Percentiles rank a stretch among this genome's conserved stretches.
Evolutionary conservation across 2,888 invertebrate genomes (phyloP).

Genomic region (Caenorhabditis sp.): DNA sequence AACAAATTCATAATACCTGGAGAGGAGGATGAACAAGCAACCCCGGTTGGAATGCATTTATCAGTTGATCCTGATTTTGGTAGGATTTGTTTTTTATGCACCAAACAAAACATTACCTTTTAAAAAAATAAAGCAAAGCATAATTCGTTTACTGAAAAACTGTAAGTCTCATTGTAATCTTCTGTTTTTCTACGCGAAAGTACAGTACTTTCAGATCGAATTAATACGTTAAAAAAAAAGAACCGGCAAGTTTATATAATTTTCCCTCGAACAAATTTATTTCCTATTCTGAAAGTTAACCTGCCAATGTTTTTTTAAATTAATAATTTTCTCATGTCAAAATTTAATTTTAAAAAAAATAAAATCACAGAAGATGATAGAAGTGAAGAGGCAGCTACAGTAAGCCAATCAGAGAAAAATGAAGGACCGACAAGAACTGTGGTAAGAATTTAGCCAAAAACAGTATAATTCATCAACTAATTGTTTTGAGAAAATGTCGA

Average conservation of each 20-base stretch:
- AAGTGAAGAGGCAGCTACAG: neutral
- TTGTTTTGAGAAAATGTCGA: conserved; percentile 54
- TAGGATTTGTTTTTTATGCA: neutral
- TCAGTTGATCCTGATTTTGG: conserved; percentile 32
- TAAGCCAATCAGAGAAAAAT: neutral
- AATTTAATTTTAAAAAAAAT: too few relatives aligned
- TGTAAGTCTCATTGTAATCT: too few relatives aligned
- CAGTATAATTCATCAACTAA: neutral
- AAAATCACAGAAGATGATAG: neutral
- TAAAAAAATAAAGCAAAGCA: too few relatives aligned
- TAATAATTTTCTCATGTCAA: too few relatives aligned
- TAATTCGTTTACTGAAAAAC: too few relatives aligned
- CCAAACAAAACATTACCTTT: neutral
- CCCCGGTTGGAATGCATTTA: neutral
- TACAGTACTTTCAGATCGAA: too few relatives aligned
- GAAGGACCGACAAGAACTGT: neutral
- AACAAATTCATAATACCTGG: conserved; percentile 12
- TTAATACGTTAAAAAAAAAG: too few relatives aligned
- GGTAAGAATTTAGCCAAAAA: neutral
- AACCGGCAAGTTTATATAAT: too few relatives aligned
- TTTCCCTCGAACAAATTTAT: too few relatives aligned
- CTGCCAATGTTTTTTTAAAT: too few relatives aligned
- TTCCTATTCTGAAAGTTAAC: too few relatives aligned
- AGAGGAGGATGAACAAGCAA: neutral
- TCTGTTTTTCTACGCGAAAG: too few relatives aligned